These are phyloP conservation scores for Tenthredo amoena DNA, from an alignment of 2,888 invertebrate genomes.

Conservation along the genomic window DNA sequence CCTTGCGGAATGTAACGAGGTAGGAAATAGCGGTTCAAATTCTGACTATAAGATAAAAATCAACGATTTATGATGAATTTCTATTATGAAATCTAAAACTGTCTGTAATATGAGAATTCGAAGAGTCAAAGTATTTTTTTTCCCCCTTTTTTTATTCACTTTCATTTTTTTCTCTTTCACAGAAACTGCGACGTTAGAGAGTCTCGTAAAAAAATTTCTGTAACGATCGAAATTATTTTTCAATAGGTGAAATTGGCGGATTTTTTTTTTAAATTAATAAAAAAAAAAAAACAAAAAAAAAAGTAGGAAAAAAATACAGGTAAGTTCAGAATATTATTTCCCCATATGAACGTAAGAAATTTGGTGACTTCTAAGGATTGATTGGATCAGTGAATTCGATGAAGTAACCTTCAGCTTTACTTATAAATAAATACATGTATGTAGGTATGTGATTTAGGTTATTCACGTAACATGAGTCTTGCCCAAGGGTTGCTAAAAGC, in stretches of 20 bases:
- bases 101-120: neutral
- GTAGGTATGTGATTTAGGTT: neutral
- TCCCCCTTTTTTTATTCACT: neutral
- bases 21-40: too few species aligned
- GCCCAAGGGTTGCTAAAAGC: slow-evolving; percentile 24
- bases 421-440: neutral
- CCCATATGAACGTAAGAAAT: too few species aligned
- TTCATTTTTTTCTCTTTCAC: neutral
- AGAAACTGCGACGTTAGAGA: too few species aligned
- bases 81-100: neutral
- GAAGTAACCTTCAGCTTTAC: neutral
- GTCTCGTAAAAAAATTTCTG: too few species aligned
- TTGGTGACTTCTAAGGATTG: neutral
- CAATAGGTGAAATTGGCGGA: too few species aligned
- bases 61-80: neutral
- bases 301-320: too few species aligned
- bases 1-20: neutral
- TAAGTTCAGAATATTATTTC: too few species aligned
- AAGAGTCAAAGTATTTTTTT: neutral
- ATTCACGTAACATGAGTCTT: slow-evolving; percentile 22
- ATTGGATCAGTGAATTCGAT: neutral
- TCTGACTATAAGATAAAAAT: neutral
- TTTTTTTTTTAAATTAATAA: too few species aligned
- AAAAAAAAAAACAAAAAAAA: too few species aligned
- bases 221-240: too few species aligned